Conservation (phyloP, 2,888 invertebrate species). For the Platycheirus rosarum region DNA sequence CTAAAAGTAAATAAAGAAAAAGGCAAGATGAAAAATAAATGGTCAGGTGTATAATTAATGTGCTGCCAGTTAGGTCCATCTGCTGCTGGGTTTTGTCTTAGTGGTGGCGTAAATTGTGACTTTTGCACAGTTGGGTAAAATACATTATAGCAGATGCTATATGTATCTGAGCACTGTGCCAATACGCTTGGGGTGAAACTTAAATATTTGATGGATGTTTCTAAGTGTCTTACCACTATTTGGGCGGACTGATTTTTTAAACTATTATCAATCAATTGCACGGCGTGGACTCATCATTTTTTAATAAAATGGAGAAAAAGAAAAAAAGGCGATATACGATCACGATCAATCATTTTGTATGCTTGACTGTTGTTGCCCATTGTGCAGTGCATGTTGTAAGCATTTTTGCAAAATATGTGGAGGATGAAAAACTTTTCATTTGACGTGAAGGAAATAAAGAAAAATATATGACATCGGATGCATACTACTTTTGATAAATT, state of each 20-base stretch:
- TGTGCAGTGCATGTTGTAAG: too few relatives aligned
- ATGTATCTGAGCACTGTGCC: constrained; percentile 5
- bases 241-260: constrained; percentile 73
- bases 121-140: constrained; percentile 38
- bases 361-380: too few relatives aligned
- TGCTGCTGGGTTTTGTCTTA: constrained; percentile 69
- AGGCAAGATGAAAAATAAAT: constrained; percentile 12
- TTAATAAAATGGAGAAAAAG: too few relatives aligned
- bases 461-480: too few relatives aligned
- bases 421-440: too few relatives aligned
- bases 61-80: constrained; percentile 65
- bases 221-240: constrained; percentile 64
- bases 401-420: too few relatives aligned
- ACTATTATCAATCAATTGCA: constrained; percentile 70
- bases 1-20: constrained; percentile 6
- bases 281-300: constrained; percentile 66
- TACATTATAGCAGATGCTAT: too few relatives aligned
- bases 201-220: constrained; percentile 64
- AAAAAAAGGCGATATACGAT: too few relatives aligned
- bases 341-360: too few relatives aligned
- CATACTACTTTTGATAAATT: too few relatives aligned
- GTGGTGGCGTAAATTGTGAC: constrained; percentile 61
- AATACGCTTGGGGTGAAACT: constrained; percentile 62
- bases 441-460: too few relatives aligned
- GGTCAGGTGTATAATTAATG: constrained; percentile 60